Evolutionary conservation across 2,888 invertebrate genomes (phyloP).

Genomic region (Trachelus iudaicus): DNA sequence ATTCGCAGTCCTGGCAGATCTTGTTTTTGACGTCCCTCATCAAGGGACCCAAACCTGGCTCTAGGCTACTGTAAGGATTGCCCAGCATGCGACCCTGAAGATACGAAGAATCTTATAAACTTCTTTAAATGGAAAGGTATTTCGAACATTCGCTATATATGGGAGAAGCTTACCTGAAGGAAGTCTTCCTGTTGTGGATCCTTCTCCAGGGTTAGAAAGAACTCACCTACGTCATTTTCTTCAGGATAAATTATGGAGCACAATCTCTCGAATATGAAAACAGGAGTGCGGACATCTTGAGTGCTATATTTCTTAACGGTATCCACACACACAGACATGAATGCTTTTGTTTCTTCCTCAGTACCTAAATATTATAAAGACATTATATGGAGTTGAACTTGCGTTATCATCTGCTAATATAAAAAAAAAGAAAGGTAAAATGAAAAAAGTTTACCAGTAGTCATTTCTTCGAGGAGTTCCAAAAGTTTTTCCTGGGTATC

Average conservation of each 20-base stretch:
- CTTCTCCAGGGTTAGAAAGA: constrained; percentile 95
- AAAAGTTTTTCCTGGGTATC: constrained; percentile 96
- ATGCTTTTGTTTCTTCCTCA: constrained; percentile 94
- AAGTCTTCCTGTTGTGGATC: constrained; percentile 99
- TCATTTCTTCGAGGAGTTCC: constrained; percentile 95
- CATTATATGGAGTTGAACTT: background rate
- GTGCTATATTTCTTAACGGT: constrained; percentile 92
- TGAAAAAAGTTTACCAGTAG: constrained; percentile 73
- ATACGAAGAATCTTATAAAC: constrained; percentile 14
- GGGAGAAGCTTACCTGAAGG: constrained; percentile 74
- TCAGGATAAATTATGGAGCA: constrained; percentile 98
- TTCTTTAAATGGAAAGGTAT: background rate
- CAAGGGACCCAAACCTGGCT: constrained; percentile 93
- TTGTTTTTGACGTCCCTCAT: constrained; percentile 99
- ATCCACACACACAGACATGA: constrained; percentile 97
- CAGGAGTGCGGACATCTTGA: constrained; percentile 94
- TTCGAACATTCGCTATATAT: constrained; percentile 2
- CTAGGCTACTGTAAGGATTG: constrained; percentile 95
- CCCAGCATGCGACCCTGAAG: constrained; percentile 92
- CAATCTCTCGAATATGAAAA: constrained; percentile 96
- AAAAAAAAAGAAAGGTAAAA: constrained; percentile 1
- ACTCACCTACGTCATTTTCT: constrained; percentile 96
- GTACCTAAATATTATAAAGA: constrained; percentile 72
- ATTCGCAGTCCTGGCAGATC: constrained; percentile 97
- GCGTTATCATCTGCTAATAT: background rate